Evolutionary conservation across 2,888 invertebrate genomes (phyloP).

Genomic region (Oscheius sp.): DNA sequence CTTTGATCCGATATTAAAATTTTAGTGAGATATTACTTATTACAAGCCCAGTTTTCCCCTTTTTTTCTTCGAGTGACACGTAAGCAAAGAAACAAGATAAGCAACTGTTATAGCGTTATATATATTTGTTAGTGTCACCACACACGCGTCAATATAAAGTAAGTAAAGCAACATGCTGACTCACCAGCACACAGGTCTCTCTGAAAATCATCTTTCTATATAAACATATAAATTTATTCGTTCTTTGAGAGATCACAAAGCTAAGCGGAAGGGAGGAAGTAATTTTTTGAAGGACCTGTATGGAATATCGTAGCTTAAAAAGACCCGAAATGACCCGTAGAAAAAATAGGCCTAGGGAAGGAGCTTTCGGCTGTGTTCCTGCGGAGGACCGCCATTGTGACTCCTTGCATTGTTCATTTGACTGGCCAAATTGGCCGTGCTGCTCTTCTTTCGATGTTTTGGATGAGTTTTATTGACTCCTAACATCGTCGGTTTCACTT

Average conservation of each 20-base stretch:
- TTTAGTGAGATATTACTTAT: too few species aligned
- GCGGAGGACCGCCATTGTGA: constrained; percentile 42
- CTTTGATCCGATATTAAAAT: too few species aligned
- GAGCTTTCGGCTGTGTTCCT: constrained; percentile 43
- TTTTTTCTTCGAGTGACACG: neutral
- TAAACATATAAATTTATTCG: constrained; percentile 1
- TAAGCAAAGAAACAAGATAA: neutral
- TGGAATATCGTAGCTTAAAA: neutral
- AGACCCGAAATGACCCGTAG: constrained; percentile 11
- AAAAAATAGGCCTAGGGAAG: constrained; percentile 36
- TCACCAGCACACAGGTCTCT: neutral
- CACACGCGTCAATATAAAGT: neutral
- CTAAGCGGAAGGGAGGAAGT: neutral
- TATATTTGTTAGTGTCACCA: constrained; percentile 9
- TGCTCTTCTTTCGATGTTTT: constrained; percentile 55
- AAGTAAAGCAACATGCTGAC: neutral
- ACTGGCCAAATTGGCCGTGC: constrained; percentile 39
- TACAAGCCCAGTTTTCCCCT: neutral
- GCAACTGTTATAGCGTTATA: neutral
- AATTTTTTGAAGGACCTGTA: constrained; percentile 1
- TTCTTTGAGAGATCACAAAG: constrained; percentile 5
- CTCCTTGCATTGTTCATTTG: constrained; percentile 44
- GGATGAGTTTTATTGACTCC: constrained; percentile 48
- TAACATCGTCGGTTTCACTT: constrained; percentile 55
- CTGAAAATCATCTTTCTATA: neutral